These are phyloP conservation scores for Drosophila subobscura DNA, from an alignment of 1,140 invertebrate genomes.

Conservation along the genomic window DNA sequence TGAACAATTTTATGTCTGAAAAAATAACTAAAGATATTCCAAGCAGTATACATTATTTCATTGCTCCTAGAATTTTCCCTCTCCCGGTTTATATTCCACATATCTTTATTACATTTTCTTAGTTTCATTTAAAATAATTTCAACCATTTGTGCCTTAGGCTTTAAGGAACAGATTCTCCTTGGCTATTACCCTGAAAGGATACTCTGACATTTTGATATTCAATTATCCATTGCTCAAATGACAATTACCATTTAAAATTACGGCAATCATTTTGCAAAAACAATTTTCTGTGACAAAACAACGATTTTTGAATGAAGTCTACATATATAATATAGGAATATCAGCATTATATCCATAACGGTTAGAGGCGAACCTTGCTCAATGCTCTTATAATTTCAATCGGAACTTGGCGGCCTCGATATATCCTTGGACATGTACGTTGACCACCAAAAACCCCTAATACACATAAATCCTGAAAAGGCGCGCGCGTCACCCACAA, in stretches of 20 bases:
- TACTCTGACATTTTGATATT: conserved; percentile 17
- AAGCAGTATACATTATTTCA: too few relatives aligned
- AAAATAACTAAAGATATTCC: too few relatives aligned
- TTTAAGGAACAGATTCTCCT: background rate
- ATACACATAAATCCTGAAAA: conserved; percentile 37
- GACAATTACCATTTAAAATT: conserved; percentile 43
- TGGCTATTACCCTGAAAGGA: background rate
- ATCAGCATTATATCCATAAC: conserved; percentile 18
- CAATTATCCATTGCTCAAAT: conserved; percentile 15
- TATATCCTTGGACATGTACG: conserved; percentile 75
- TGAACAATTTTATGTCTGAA: too few relatives aligned
- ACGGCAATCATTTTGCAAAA: conserved; percentile 28
- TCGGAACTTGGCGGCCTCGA: conserved; percentile 41
- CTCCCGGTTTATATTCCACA: too few relatives aligned
- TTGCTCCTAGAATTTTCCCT: too few relatives aligned
- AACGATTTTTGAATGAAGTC: conserved; percentile 7
- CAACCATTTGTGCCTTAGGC: too few relatives aligned
- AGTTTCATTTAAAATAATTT: too few relatives aligned
- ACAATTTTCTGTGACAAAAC: conserved; percentile 28
- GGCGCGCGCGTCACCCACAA: conserved; percentile 32
- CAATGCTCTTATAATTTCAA: conserved; percentile 59
- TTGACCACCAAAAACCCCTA: conserved; percentile 63
- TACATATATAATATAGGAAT: conserved; percentile 7
- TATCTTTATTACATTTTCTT: too few relatives aligned
- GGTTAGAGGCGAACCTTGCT: conserved; percentile 42